Evolutionary conservation across 1,140 invertebrate genomes (phyloP), one percentile per base, ranked within the genome.

Genomic region (Lerema accius): DNA sequence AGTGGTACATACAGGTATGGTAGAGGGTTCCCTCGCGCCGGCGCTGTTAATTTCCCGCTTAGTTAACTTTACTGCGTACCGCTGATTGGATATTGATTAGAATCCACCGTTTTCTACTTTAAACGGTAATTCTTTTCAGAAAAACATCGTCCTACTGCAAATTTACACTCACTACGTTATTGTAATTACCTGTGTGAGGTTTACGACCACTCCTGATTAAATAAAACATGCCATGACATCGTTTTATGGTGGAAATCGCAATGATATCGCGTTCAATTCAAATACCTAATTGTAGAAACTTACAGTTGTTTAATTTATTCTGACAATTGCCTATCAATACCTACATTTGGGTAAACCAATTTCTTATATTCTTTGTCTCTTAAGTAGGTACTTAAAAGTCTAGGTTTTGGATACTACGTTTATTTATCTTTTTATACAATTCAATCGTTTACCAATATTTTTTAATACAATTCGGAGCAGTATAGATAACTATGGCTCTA

Each of bases 81-180:
- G 67, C 73, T 89, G 86, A 89, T 89, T 89, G 86, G 84, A 89
- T 83, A 85, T 89, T 89, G 84, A 89, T 89, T 89, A 87, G 86
- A 86, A 81, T 65, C 74, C 71, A 70, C 74, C 71, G 78, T 86
- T 82, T 77, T 82, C 73, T 64, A 63, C 69, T 84, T 77, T 79
- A 80, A 87, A 85, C 76, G 74, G 75, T 72, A 63, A 78, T 84
- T 85, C 78, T 86, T 84, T 81, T 78, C 69, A 73, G 65, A 84
- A 82, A 82, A 84, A 86, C 82, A 86, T 82, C 76, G 74, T 75
- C 53, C 79, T 58, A 78, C 65, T 65, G 71, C 80, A 85, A 80
- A 89, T 89, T 89, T 89, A 86, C 84, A 89, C 84, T 86, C 83
- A 84, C 81, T 88, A 86, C 73, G 32, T 63, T 76, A 73, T 73